These are phyloP conservation scores for Coreius guichenoti DNA, from an alignment of 2,797 vertebrate species.

Conservation along the genomic window DNA sequence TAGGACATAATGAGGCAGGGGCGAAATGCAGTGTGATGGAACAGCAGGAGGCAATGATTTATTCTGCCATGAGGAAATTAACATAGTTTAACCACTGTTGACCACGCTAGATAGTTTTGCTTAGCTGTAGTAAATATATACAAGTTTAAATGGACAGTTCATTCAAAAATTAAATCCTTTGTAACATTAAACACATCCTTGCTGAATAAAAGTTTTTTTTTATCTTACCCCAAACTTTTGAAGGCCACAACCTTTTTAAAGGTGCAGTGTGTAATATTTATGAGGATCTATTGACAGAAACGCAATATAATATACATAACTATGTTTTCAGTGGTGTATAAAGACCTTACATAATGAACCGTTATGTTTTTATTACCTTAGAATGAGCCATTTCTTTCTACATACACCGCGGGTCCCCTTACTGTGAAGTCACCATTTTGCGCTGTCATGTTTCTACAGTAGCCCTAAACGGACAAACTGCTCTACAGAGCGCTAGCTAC, in stretches of 20 bases:
- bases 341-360: too few relatives aligned
- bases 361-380: too few relatives aligned
- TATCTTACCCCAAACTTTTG: neutral
- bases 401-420: too few relatives aligned
- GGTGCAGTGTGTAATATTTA: too few relatives aligned
- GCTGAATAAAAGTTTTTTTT: neutral
- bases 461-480: too few relatives aligned
- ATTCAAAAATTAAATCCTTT: neutral
- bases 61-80: slow-evolving; percentile 57
- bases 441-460: too few relatives aligned
- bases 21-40: slow-evolving; percentile 48
- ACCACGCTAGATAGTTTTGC: neutral
- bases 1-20: slow-evolving; percentile 62
- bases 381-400: too few relatives aligned
- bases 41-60: slow-evolving; percentile 60
- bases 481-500: too few relatives aligned
- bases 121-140: neutral
- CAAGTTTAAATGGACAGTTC: neutral
- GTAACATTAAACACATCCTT: neutral
- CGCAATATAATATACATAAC: too few relatives aligned
- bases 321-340: too few relatives aligned
- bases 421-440: too few relatives aligned
- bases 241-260: neutral
- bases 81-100: slow-evolving; percentile 46
- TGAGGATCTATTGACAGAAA: too few relatives aligned